These are phyloP conservation scores for Spermophilus dauricus DNA, from an alignment of 2,113 vertebrate species.

Conservation along the genomic window DNA sequence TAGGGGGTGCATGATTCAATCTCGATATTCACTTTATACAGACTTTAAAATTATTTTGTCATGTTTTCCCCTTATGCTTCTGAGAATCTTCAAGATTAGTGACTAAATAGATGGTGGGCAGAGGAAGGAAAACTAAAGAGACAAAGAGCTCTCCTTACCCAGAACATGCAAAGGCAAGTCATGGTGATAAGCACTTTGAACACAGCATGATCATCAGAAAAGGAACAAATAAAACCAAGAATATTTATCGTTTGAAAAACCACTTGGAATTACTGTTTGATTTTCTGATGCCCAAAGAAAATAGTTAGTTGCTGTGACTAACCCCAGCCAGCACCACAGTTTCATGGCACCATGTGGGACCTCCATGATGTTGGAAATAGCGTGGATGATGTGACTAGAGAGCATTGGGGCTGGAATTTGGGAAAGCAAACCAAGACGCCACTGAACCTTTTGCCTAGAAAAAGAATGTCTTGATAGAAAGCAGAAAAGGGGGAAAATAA, in stretches of 20 bases:
- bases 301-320: not conserved
- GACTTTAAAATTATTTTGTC: constrained; percentile 29
- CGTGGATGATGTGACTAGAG: not conserved
- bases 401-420: not conserved
- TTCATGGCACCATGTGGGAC: not conserved
- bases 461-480: not conserved
- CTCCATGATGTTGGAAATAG: not conserved
- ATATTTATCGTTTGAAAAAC: not conserved
- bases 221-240: not conserved
- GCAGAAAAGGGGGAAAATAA: not conserved
- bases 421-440: not conserved
- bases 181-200: not conserved
- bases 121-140: not conserved
- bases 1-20: not conserved
- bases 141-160: not conserved
- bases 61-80: not conserved
- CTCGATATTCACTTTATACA: not conserved
- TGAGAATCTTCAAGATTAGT: constrained; percentile 31
- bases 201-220: constrained; percentile 6
- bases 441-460: not conserved
- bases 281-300: not conserved
- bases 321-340: too few relatives aligned
- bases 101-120: not conserved
- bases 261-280: not conserved
- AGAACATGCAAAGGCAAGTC: not conserved